Conservation (phyloP, 2,113 vertebrate genomes). For the Irena cyanogastra region DNA sequence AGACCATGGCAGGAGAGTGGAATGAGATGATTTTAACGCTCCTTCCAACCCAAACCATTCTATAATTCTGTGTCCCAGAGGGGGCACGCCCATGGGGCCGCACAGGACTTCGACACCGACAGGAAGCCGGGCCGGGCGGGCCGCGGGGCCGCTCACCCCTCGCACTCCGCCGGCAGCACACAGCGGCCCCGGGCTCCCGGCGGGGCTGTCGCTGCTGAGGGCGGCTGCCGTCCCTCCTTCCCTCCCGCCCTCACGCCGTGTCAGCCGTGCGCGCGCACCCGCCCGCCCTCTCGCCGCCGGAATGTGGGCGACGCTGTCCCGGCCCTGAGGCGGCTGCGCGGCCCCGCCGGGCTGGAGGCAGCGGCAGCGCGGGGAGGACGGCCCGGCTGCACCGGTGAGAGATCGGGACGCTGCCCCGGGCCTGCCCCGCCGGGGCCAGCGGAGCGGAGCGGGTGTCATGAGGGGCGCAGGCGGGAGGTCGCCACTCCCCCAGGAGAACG, state of each 20-base stretch:
- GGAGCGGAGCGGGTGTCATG: no score
- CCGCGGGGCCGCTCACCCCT: not conserved
- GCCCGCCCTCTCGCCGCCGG: not conserved
- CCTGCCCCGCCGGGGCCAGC: not conserved
- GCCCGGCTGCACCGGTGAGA: not conserved
- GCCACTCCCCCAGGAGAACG: not conserved
- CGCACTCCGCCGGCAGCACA: fast-evolving
- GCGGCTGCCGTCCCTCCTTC: not conserved
- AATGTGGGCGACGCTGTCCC: not conserved
- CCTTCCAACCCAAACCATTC: not conserved
- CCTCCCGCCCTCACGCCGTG: not conserved
- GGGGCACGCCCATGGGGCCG: not conserved
- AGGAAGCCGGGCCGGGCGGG: not conserved
- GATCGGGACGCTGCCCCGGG: not conserved
- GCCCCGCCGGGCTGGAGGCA: not conserved
- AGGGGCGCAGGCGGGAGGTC: not conserved
- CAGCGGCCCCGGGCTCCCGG: no score
- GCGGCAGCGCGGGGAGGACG: not conserved
- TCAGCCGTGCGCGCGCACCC: not conserved
- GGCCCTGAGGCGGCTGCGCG: constrained; percentile 8
- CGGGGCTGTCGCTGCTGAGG: not conserved
- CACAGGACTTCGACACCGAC: no score
- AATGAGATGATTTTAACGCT: not conserved
- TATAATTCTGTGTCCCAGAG: not conserved
- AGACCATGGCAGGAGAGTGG: not conserved